These are phyloP conservation scores for Hyperoodon ampullatus DNA, from an alignment of 2,113 vertebrate genomes.

Conservation along the genomic window DNA sequence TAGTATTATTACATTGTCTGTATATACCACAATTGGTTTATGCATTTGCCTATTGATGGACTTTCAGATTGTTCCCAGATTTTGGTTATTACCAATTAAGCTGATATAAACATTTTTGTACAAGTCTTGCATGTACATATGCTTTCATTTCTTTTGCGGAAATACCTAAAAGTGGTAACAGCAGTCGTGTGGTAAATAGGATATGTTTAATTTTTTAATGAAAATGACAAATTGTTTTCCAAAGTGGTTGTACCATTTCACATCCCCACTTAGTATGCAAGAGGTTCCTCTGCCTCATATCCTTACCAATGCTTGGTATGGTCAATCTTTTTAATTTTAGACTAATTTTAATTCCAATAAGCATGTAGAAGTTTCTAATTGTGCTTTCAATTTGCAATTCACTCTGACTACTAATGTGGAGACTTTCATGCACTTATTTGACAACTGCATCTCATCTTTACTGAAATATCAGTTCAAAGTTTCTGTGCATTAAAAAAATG, in stretches of 20 bases:
- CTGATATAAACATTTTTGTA: background rate
- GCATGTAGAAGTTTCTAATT: background rate
- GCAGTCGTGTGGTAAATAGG: background rate
- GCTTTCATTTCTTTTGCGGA: background rate
- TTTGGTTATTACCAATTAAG: background rate
- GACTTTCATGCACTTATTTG: background rate
- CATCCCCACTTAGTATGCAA: background rate
- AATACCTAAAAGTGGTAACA: background rate
- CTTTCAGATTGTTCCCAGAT: background rate
- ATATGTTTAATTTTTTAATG: background rate
- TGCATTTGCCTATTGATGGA: background rate
- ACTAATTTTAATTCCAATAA: background rate
- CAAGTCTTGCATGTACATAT: background rate
- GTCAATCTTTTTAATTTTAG: background rate
- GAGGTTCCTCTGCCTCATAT: background rate
- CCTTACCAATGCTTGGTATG: background rate
- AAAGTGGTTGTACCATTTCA: background rate
- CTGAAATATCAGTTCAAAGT: background rate
- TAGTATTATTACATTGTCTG: background rate
- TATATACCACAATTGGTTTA: background rate
- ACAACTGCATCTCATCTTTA: background rate
- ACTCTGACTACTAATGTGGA: background rate
- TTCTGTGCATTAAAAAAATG: background rate
- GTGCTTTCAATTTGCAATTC: background rate
- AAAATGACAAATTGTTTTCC: background rate